Conservation (phyloP, 2,888 invertebrate genomes). For the Melitaea athalia region DNA sequence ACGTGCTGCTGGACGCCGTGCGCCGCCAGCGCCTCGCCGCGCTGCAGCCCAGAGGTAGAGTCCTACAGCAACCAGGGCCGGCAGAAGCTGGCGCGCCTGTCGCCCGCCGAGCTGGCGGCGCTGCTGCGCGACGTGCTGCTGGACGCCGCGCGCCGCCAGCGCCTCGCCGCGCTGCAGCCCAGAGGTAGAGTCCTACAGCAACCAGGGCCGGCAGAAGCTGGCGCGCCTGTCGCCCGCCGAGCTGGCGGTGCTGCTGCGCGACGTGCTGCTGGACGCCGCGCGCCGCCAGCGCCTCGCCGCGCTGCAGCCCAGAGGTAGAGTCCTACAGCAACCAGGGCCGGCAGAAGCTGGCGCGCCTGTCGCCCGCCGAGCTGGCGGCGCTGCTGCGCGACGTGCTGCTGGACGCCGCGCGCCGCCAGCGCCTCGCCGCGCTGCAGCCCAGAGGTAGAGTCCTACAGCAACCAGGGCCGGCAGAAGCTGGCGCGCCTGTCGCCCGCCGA, state of each 20-base stretch:
- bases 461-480: too few species aligned
- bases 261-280: constrained; percentile 94
- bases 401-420: too few species aligned
- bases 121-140: constrained; percentile 94
- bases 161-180: constrained; percentile 83
- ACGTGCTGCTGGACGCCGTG: too few species aligned
- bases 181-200: constrained; percentile 72
- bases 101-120: constrained; percentile 90
- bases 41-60: too few species aligned
- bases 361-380: too few species aligned
- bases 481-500: too few species aligned
- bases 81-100: background rate
- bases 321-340: constrained; percentile 85
- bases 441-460: too few species aligned
- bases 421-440: too few species aligned
- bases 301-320: constrained; percentile 77
- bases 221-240: constrained; percentile 82
- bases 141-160: constrained; percentile 92
- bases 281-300: constrained; percentile 87
- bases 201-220: constrained; percentile 89
- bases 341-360: too few species aligned
- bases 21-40: too few species aligned
- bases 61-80: constrained; percentile 71
- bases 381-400: too few species aligned
- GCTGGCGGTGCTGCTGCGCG: constrained; percentile 93